Base-by-base conservation (phyloP, 2,113 vertebrate genomes). In the Lamprotornis superbus region DNA sequence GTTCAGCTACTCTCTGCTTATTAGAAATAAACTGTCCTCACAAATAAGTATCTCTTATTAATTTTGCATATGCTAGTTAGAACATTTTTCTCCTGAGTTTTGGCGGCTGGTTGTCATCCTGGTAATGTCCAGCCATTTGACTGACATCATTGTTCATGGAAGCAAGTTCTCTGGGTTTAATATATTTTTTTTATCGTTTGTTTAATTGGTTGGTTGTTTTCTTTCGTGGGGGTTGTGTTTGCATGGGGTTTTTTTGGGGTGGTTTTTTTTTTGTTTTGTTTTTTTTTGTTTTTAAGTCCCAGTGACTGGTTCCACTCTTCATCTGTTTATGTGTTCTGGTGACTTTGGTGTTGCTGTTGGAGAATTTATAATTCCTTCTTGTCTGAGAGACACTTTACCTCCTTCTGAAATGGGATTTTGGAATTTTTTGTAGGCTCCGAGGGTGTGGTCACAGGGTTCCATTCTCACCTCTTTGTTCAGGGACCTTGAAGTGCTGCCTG, bases 51-150 rank as follows among this genome's bases (percentile, higher is more conserved):
- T 16, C 5, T 86, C 10, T 4, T 37, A 19, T 4, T 84, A 42
- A 56, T 61, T 95, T 42, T 65, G 65, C 9, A 6, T 83, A 8
- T 16, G 23, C 25, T 49, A 63, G 40, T 52, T 87, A 37, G 61
- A 73, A 25, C 21, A 6, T 47, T 67, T 46, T 59, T 61, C 22
- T 84, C 2, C 0, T 35, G 49, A 40, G 5, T 63, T 84, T 52
- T 59, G 46, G 21, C 59, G 70, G 4, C 14, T 71, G n/a, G 3
- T 70, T 82, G 82, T 87, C 33, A 42, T 84, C 33, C 39, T 61
- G 0, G 24, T 31, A 8, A 0, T 37, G 17, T 61, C 22, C 25
- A 56, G 31, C 12, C 0, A 1, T 61, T 74, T 70, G 44, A 37
- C 8, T 83, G 55, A 19, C 22, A 28, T 55, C 5, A 11, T 9